Percentiles rank a stretch among this genome's conserved stretches.
phyloP scores from a whole-genome alignment of 1,140 invertebrate genomes.

The Dreissena polymorpha region DNA sequence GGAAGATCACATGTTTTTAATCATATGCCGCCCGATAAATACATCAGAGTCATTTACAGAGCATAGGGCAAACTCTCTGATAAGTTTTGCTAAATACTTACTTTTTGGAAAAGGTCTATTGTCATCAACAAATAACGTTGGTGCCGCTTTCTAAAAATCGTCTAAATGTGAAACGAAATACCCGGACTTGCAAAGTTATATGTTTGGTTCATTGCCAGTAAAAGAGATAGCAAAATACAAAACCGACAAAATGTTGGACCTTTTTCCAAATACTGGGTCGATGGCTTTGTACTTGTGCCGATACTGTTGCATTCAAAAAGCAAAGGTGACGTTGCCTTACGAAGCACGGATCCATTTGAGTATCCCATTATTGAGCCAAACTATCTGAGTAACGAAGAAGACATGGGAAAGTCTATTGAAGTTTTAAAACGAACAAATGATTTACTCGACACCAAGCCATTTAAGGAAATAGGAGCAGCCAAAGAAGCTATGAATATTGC shows the following conservation, averaged over 20 bases:
- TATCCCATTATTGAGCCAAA: too few species aligned
- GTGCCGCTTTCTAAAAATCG: not conserved
- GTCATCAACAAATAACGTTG: not conserved
- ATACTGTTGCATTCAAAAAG: not conserved
- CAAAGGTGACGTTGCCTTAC: not conserved
- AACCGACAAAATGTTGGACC: not conserved
- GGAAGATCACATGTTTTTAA: conserved; percentile 84
- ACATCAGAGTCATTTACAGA: too few species aligned
- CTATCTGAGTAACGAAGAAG: too few species aligned
- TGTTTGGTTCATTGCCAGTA: not conserved
- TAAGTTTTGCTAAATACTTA: not conserved
- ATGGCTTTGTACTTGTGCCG: not conserved
- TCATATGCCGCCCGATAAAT: conserved; percentile 45
- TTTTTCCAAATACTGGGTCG: not conserved
- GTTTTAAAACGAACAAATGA: not conserved
- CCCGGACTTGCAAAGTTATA: not conserved
- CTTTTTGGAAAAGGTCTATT: not conserved
- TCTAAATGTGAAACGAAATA: not conserved
- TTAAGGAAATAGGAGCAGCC: not conserved
- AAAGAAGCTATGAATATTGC: not conserved
- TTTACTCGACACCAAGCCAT: not conserved
- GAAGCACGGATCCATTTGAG: not conserved
- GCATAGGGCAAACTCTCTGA: conserved; percentile 5
- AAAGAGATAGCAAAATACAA: not conserved
- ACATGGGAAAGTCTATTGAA: too few species aligned